Base-by-base conservation (phyloP, 2,797 vertebrate species). In the Eospalax fontanierii region DNA sequence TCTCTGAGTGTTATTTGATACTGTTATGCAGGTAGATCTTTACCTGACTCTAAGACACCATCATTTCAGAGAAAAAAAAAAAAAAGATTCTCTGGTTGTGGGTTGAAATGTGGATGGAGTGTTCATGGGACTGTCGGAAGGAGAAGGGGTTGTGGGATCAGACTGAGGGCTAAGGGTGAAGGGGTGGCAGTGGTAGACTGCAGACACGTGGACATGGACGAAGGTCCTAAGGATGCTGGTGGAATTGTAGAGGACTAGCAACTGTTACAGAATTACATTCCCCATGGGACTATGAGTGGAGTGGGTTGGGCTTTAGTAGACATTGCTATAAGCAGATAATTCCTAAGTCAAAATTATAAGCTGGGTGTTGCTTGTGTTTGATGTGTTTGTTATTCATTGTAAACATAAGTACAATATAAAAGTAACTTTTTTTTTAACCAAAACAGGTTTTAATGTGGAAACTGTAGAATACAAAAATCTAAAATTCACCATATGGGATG, bases 401-500 rank as follows among this genome's bases (percentile, higher is more conserved):
- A 71, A 93, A 88, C 66, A 5, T 43, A 87, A 96, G n/a, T 59
- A 90, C 12, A 86, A 3, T 90, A 73, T 98, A 95, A 97, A 96
- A 96, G 9, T 87, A 92, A 10, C 73, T 63, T 89, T 83, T 93
- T 95, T 93, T 71, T 97, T 76, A 26, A 75, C 10, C 63, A 88
- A 88, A 63, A 97, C 97, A 99, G 99, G 99, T 97, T 99, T 99
- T 98, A 99, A 99, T 66, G 99, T 99, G 97, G 99, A 99, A 98
- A 99, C 99, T 0, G 99, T 99, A 68, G 99, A 99, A 98, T 99
- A 99, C 97, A 99, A 99, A 99, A 99, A 99, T 98, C 96, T 99
- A 92, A 99, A 99, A 97, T 99, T 99, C 98, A 99, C 99, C 91
- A 99, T 99, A 98, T 99, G 99, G 99, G 99, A 99, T 92, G 99